Conservation (phyloP, 2,113 vertebrate species). For the Physeter macrocephalus region DNA sequence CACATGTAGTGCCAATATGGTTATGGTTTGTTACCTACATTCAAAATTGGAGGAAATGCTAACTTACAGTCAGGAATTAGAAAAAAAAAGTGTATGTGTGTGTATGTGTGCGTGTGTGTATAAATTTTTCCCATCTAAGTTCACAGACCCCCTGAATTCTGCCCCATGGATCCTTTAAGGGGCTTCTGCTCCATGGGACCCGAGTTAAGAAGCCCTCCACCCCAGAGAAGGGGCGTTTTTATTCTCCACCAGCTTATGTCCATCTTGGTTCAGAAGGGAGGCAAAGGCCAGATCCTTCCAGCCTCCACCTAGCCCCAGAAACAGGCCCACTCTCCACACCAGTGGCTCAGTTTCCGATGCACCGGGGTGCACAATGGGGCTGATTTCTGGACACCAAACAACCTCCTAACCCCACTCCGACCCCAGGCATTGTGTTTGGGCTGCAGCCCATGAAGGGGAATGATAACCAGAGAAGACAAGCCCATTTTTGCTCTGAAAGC, state of each 20-base stretch:
- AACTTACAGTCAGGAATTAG: background rate
- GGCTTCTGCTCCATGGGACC: background rate
- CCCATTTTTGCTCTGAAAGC: background rate
- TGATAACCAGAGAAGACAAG: background rate
- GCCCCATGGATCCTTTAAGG: background rate
- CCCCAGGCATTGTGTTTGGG: background rate
- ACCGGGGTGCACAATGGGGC: background rate
- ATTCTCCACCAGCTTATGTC: background rate
- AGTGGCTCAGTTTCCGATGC: background rate
- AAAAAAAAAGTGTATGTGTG: background rate
- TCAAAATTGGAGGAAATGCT: background rate
- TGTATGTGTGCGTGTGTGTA: background rate
- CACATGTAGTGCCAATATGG: background rate
- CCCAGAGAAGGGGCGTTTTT: background rate
- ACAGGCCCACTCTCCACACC: background rate
- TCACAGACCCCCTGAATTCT: background rate
- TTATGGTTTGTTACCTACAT: background rate
- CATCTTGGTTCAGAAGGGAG: background rate
- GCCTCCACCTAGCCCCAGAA: background rate
- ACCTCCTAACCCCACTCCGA: background rate
- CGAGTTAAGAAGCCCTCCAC: background rate
- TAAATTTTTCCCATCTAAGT: background rate
- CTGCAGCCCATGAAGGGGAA: background rate
- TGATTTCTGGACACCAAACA: background rate
- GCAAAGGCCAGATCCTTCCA: background rate